These are phyloP conservation scores for Myopa testacea DNA, from an alignment of 2,888 invertebrate genomes.

Conservation along the genomic window DNA sequence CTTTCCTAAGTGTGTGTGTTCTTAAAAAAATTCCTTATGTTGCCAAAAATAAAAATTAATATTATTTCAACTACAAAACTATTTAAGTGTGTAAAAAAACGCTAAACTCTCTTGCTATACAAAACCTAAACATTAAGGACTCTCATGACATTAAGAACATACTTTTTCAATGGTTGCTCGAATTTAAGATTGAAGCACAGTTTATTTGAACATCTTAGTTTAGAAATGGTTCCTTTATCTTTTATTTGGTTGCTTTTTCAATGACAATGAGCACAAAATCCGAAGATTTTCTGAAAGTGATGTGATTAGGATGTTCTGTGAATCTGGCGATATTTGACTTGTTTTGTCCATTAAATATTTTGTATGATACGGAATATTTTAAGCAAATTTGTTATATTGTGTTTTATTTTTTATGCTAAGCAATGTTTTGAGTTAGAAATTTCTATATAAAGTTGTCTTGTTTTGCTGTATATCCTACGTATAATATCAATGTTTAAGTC, in stretches of 20 bases:
- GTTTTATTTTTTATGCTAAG: not conserved
- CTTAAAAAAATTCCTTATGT: constrained; percentile 18
- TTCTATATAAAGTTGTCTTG: not conserved
- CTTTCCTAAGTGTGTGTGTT: constrained; percentile 33
- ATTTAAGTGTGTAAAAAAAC: constrained; percentile 10
- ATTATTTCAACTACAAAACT: constrained; percentile 10
- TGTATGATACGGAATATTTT: constrained; percentile 36
- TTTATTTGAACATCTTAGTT: constrained; percentile 21
- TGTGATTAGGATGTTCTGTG: not conserved
- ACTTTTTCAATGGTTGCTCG: constrained; percentile 11
- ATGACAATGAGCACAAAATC: not conserved
- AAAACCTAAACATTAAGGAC: constrained; percentile 22
- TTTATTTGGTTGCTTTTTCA: constrained; percentile 28
- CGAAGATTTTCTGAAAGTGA: not conserved
- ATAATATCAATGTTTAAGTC: not conserved
- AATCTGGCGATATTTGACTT: constrained; percentile 7
- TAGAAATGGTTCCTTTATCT: not conserved
- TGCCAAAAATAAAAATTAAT: constrained; percentile 17
- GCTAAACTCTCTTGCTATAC: constrained; percentile 17
- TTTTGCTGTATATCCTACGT: constrained; percentile 1
- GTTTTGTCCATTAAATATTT: constrained; percentile 12
- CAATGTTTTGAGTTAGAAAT: constrained; percentile 7
- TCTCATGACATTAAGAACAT: not conserved
- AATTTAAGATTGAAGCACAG: constrained; percentile 25
- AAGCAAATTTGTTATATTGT: constrained; percentile 1